Percentiles rank a stretch among this genome's conserved stretches.
These are phyloP conservation scores for Aphyosemion australe DNA, from an alignment of 2,113 vertebrate species.

Conservation along the genomic window DNA sequence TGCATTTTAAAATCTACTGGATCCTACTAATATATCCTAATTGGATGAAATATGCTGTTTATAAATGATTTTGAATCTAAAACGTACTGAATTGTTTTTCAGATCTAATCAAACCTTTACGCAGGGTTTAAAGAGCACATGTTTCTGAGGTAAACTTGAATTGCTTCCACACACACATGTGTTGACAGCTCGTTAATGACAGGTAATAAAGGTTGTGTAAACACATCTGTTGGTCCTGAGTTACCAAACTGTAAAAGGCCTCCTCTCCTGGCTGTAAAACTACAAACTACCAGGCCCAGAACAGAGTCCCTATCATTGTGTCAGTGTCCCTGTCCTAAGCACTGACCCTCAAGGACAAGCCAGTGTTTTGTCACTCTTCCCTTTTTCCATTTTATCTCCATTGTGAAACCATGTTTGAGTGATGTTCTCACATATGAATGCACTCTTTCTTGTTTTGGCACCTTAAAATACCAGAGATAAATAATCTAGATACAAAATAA, in stretches of 20 bases:
- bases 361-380: background rate
- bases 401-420: slow-evolving; percentile 23
- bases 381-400: slow-evolving; percentile 14
- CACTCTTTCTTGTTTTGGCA: slow-evolving; percentile 6
- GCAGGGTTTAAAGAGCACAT: slow-evolving; percentile 11
- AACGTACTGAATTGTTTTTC: background rate
- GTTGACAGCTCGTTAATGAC: slow-evolving; percentile 71
- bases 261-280: slow-evolving; percentile 52
- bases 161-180: slow-evolving; percentile 51
- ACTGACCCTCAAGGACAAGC: slow-evolving; percentile 1
- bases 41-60: no score
- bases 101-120: slow-evolving; percentile 3
- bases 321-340: slow-evolving; percentile 14
- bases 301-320: slow-evolving; percentile 46
- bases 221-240: slow-evolving; percentile 71
- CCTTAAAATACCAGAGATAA: slow-evolving; percentile 10
- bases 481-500: background rate
- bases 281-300: slow-evolving; percentile 5
- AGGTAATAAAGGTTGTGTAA: slow-evolving; percentile 75
- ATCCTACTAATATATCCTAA: no score
- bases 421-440: slow-evolving; percentile 10
- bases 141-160: slow-evolving; percentile 41
- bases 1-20: no score
- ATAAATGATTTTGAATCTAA: no score
- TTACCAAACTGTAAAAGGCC: slow-evolving; percentile 66